These are phyloP conservation scores for Diorhabda sublineata DNA, from an alignment of 1,140 invertebrate species.

Conservation along the genomic window DNA sequence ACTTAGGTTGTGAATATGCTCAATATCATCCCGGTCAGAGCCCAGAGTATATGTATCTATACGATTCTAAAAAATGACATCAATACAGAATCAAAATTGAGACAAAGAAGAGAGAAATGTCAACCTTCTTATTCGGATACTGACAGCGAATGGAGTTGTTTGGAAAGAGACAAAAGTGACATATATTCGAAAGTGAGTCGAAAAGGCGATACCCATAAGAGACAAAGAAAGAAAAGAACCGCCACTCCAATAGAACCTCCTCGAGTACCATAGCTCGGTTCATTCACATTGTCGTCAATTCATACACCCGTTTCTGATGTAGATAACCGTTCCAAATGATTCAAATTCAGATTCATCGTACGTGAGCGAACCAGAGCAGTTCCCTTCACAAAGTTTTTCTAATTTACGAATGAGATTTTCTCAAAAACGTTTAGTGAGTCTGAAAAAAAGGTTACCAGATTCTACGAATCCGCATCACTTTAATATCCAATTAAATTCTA, in stretches of 20 bases:
- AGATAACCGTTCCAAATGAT: slow-evolving; percentile 43
- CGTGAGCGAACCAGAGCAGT: slow-evolving; percentile 50
- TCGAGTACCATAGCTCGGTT: slow-evolving; percentile 65
- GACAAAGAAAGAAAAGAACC: slow-evolving; percentile 70
- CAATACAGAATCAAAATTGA: too few relatives aligned
- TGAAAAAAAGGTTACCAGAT: slow-evolving; percentile 47
- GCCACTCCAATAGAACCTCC: slow-evolving; percentile 82
- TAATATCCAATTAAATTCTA: slow-evolving; percentile 43
- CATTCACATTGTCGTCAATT: slow-evolving; percentile 54
- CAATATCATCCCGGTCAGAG: too few relatives aligned
- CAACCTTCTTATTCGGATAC: slow-evolving; percentile 74
- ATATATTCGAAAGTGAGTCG: slow-evolving; percentile 62
- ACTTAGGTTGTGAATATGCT: too few relatives aligned
- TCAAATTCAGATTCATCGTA: slow-evolving; percentile 55
- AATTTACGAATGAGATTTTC: slow-evolving; percentile 38
- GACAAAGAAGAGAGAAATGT: slow-evolving; percentile 60
- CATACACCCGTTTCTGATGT: slow-evolving; percentile 47
- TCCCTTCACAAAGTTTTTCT: slow-evolving; percentile 28
- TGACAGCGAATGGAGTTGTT: slow-evolving; percentile 80
- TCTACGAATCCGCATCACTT: slow-evolving; percentile 42
- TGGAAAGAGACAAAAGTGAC: slow-evolving; percentile 67
- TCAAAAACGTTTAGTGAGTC: slow-evolving; percentile 45
- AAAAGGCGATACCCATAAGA: slow-evolving; percentile 72
- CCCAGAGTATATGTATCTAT: too few relatives aligned
- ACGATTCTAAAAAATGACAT: too few relatives aligned